phyloP scores from a whole-genome alignment of 2,113 vertebrate genomes.

The Porphyrio hochstetteri region DNA sequence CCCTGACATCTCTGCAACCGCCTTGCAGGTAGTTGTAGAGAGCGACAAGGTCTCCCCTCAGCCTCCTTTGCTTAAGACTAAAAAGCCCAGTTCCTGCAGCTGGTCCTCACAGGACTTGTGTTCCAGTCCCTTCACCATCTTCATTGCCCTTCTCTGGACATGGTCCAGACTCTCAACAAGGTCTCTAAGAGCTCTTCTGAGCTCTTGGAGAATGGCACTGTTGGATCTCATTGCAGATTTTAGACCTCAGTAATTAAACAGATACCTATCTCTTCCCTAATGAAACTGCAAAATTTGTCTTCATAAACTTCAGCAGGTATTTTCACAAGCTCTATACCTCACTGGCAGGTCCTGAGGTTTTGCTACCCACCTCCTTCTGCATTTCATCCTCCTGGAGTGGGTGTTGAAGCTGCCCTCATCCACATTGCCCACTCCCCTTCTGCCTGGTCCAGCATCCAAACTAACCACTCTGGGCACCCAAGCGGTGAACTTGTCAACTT shows the following conservation, averaged over 20 bases:
- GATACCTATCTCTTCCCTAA: background rate
- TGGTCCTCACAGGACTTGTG: too few species aligned
- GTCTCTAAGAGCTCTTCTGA: background rate
- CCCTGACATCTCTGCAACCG: too few species aligned
- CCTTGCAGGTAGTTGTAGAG: too few species aligned
- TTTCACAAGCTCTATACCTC: conserved; percentile 20
- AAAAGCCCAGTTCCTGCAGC: too few species aligned
- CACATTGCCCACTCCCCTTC: background rate
- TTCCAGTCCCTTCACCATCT: too few species aligned
- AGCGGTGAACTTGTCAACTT: conserved; percentile 11
- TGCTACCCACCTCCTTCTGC: background rate
- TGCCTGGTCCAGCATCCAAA: background rate
- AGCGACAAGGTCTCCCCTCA: too few species aligned
- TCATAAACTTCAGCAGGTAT: background rate
- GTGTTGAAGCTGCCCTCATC: background rate
- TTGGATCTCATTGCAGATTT: background rate
- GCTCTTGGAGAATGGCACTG: background rate
- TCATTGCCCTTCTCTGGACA: too few species aligned
- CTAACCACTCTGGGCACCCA: background rate
- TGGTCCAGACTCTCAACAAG: too few species aligned
- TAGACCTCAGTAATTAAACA: background rate
- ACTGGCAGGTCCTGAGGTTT: conserved; percentile 12
- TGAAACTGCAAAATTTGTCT: background rate
- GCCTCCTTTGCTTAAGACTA: too few species aligned
- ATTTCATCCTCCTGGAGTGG: background rate